Evolutionary conservation across 35 echinoderm and acorn worm species (phyloP).

Genomic region (Hemicentrotus pulcherrimus): DNA sequence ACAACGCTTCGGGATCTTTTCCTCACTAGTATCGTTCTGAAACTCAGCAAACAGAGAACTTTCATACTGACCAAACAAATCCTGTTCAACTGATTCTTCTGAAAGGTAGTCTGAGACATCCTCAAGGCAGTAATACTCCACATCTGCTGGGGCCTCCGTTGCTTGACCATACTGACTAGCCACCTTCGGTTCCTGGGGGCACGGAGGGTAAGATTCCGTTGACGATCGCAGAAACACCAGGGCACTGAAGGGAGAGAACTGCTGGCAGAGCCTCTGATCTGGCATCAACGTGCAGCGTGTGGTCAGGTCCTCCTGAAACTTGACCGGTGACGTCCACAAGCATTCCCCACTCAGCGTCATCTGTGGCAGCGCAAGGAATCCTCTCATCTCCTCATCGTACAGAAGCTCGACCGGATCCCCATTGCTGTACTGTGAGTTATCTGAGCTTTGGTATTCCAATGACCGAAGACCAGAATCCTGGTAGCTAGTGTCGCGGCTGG

Average conservation of each 20-base stretch:
- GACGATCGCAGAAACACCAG: constrained; percentile 68
- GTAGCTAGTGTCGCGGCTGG: constrained; percentile 62
- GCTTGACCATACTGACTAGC: constrained; percentile 55
- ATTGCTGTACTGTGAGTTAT: constrained; percentile 51
- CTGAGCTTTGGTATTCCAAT: constrained; percentile 55
- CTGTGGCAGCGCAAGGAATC: constrained; percentile 72
- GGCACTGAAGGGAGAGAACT: constrained; percentile 77
- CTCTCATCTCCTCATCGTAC: constrained; percentile 57
- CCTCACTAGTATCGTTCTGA: not conserved
- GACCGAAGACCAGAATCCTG: constrained; percentile 63
- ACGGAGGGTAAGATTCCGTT: constrained; percentile 67
- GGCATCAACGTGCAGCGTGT: constrained; percentile 57
- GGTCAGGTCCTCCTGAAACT: constrained; percentile 69
- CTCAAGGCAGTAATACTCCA: constrained; percentile 79
- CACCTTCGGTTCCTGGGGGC: constrained; percentile 70
- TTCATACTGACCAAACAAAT: constrained; percentile 37
- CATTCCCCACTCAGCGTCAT: constrained; percentile 56
- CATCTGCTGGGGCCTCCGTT: not conserved
- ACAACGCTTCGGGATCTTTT: constrained; percentile 54
- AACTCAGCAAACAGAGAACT: constrained; percentile 64
- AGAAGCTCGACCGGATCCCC: constrained; percentile 77
- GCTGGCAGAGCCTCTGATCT: constrained; percentile 52
- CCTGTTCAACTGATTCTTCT: constrained; percentile 18
- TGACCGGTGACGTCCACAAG: constrained; percentile 70
- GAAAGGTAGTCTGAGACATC: constrained; percentile 57